phyloP scores from a whole-genome alignment of 2,888 invertebrate species.

The Chrysolina americana region DNA sequence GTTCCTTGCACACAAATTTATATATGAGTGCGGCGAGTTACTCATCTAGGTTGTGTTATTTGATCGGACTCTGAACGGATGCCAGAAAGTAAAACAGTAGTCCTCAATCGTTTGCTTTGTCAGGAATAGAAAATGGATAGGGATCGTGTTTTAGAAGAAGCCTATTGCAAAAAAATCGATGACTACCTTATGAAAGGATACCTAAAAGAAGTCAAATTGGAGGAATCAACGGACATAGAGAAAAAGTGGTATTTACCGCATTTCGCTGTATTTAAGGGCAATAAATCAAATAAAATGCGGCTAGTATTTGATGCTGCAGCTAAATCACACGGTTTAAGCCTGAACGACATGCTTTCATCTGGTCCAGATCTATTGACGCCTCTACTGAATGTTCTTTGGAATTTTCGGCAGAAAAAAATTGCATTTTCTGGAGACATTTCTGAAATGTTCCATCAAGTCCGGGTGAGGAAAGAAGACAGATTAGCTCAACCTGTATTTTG shows the following conservation, averaged over 20 bases:
- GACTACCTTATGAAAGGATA: neutral
- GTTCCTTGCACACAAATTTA: too few species aligned
- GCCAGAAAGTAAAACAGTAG: neutral
- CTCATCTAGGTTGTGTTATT: too few species aligned
- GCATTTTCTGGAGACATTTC: neutral
- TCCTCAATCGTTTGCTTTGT: neutral
- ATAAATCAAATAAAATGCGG: neutral
- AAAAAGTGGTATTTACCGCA: neutral
- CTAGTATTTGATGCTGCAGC: too few species aligned
- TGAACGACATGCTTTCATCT: too few species aligned
- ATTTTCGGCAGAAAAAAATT: neutral
- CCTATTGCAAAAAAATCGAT: neutral
- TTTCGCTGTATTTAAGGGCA: neutral
- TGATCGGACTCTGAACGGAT: neutral
- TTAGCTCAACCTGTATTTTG: too few species aligned
- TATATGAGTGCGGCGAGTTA: too few species aligned
- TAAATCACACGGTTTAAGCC: too few species aligned
- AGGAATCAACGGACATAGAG: neutral
- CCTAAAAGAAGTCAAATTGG: neutral
- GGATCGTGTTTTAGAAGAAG: neutral
- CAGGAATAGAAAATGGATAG: neutral
- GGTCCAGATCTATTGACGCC: too few species aligned
- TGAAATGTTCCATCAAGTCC: constrained; percentile 1
- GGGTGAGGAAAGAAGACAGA: neutral
- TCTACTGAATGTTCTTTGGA: too few species aligned